phyloP scores from a whole-genome alignment of 2,888 invertebrate species.

The Hirtodrosophila alboralis region DNA sequence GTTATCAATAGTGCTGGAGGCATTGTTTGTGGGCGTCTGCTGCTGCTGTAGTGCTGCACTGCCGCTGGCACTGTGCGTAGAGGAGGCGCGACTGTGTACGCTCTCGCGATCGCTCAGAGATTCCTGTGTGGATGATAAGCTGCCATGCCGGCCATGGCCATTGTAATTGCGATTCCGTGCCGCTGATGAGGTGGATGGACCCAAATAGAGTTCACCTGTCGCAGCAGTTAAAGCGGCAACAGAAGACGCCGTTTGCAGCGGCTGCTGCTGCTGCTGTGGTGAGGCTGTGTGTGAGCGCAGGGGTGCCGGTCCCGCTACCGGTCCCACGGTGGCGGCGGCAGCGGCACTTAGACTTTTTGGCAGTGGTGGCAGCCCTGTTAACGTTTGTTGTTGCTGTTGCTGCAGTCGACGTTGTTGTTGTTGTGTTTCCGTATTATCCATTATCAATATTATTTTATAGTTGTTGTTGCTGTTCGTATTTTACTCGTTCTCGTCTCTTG shows the following conservation, averaged over 20 bases:
- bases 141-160: constrained; percentile 79
- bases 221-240: constrained; percentile 57
- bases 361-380: constrained; percentile 90
- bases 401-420: constrained; percentile 36
- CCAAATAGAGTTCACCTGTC: constrained; percentile 72
- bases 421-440: constrained; percentile 66
- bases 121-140: constrained; percentile 82
- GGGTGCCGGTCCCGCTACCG: constrained; percentile 9
- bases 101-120: constrained; percentile 82
- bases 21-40: constrained; percentile 71
- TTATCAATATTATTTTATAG: constrained; percentile 45
- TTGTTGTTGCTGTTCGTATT: constrained; percentile 11
- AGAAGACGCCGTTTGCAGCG: constrained; percentile 41
- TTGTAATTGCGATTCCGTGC: constrained; percentile 71
- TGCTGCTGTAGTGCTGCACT: constrained; percentile 29
- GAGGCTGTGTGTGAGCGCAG: constrained; percentile 65
- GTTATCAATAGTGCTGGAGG: constrained; percentile 89
- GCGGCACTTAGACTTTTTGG: constrained; percentile 95
- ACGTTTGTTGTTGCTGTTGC: constrained; percentile 45
- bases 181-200: constrained; percentile 78
- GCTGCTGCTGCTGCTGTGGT: constrained; percentile 55
- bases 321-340: constrained; percentile 68
- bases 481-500: constrained; percentile 21
- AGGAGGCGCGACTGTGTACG: constrained; percentile 81
- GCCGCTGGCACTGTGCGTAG: constrained; percentile 76